Evolutionary conservation across 1,140 invertebrate genomes (phyloP).

Genomic region (Dendrolimus punctatus): DNA sequence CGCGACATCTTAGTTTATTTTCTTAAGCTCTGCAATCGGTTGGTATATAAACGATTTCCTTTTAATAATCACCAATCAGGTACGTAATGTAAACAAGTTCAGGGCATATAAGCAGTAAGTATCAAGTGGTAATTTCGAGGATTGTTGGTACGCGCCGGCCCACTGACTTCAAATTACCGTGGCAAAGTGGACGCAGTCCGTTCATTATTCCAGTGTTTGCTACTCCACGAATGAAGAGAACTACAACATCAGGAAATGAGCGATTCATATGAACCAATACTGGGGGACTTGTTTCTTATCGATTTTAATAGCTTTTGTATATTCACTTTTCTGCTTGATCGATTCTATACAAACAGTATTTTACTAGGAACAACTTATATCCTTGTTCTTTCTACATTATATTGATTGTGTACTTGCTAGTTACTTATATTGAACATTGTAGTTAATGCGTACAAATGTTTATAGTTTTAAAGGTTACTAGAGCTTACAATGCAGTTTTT

Average conservation of each 20-base stretch:
- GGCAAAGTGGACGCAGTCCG: constrained; percentile 33
- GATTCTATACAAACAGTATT: too few relatives aligned
- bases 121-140: constrained; percentile 54
- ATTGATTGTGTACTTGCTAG: too few relatives aligned
- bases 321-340: too few relatives aligned
- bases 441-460: too few relatives aligned
- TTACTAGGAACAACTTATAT: too few relatives aligned
- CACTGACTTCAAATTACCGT: constrained; percentile 65
- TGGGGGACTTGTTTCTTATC: too few relatives aligned
- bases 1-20: not conserved
- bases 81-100: constrained; percentile 18
- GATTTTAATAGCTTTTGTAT: too few relatives aligned
- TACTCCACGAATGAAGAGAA: constrained; percentile 53
- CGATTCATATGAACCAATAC: constrained; percentile 36
- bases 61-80: constrained; percentile 17
- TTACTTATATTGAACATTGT: too few relatives aligned
- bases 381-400: too few relatives aligned
- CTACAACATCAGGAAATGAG: constrained; percentile 49
- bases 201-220: constrained; percentile 54
- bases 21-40: not conserved
- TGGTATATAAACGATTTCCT: not conserved
- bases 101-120: constrained; percentile 23
- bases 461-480: too few relatives aligned
- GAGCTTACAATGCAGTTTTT: too few relatives aligned
- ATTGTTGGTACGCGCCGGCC: constrained; percentile 48